Evolutionary conservation across 1,140 invertebrate genomes (phyloP).

Genomic region (Drosophila ohnishii): DNA sequence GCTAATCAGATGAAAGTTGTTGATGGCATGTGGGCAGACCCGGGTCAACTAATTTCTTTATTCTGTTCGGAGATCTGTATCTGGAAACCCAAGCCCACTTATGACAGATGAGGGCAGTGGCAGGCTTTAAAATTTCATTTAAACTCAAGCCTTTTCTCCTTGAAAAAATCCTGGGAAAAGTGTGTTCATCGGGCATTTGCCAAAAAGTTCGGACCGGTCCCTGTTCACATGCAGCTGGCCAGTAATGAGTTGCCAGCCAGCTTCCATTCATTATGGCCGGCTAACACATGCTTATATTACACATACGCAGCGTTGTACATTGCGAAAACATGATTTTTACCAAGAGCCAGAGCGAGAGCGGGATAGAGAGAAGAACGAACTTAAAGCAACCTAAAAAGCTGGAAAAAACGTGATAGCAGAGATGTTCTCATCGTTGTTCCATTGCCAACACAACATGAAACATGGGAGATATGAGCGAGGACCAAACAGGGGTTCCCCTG

Average conservation of each 20-base stretch:
- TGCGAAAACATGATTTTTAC: constrained; percentile 40
- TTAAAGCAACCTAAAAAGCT: constrained; percentile 29
- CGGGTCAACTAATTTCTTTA: constrained; percentile 36
- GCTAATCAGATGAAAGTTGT: constrained; percentile 50
- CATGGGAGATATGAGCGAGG: constrained; percentile 60
- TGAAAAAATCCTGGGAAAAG: constrained; percentile 4
- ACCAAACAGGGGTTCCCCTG: constrained; percentile 15
- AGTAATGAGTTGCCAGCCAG: constrained; percentile 34
- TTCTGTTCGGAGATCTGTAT: constrained; percentile 30
- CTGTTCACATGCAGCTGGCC: constrained; percentile 26
- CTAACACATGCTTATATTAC: constrained; percentile 48
- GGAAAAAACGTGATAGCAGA: constrained; percentile 12
- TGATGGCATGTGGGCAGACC: constrained; percentile 22
- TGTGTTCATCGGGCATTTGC: constrained; percentile 12
- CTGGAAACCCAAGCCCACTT: constrained; percentile 1
- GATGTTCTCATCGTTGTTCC: constrained; percentile 48
- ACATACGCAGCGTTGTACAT: constrained; percentile 59
- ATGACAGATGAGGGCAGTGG: neutral
- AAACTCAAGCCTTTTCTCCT: neutral
- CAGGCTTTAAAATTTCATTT: constrained; percentile 22
- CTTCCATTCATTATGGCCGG: constrained; percentile 37
- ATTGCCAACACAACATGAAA: constrained; percentile 55
- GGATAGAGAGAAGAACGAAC: constrained; percentile 2
- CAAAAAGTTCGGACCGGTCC: constrained; percentile 33
- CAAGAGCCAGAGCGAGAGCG: constrained; percentile 8